Evolutionary conservation across 2,113 vertebrate species (phyloP), one percentile per base, ranked within the genome.

Genomic region (Collichthys lucidus): DNA sequence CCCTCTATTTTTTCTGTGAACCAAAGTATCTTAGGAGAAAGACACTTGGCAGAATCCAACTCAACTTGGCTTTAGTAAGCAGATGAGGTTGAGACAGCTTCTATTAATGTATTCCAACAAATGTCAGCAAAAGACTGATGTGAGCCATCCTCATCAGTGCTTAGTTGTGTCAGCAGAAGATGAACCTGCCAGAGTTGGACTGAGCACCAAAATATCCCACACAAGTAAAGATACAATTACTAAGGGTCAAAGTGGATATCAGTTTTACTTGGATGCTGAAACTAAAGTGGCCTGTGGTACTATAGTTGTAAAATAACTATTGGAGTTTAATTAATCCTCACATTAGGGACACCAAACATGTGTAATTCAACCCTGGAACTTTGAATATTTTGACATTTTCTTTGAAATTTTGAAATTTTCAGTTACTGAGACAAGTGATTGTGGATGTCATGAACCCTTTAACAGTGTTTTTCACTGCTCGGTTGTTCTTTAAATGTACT

Each of bases 161-260:
- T 75, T 47, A 19, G 72, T 62, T 42, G 53, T 71, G 68, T 84
- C 85, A 78, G 85, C 68, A 84, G 70, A 80, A 90, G 79, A 73
- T 76, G 83, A 88, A 57, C 85, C 74, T 53, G 68, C 47, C 2
- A 44, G 69, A 47, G 47, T 31, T 35, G 44, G n/a, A 49, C 47
- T 22, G 40, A 59, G 77, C 65, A 35, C 50, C 46, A 47, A 73
- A 75, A 79, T 74, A 82, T 31, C 59, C 52, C 31, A 31, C 64
- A 17, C 59, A 61, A 61, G 52, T 65, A 42, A 11, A 59, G 57
- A 26, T 22, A 16, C 4, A 49, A 12, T 4, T 56, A 3, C n/a
- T 11, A 20, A 22, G 11, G 78, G 44, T 83, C 46, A 65, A 42
- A 19, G 29, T 31, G 29, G 42, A 61, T 19, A 11, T 60, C 11